Evolutionary conservation across 2,888 invertebrate species (phyloP).

Genomic region (Uloborus plumipes): DNA sequence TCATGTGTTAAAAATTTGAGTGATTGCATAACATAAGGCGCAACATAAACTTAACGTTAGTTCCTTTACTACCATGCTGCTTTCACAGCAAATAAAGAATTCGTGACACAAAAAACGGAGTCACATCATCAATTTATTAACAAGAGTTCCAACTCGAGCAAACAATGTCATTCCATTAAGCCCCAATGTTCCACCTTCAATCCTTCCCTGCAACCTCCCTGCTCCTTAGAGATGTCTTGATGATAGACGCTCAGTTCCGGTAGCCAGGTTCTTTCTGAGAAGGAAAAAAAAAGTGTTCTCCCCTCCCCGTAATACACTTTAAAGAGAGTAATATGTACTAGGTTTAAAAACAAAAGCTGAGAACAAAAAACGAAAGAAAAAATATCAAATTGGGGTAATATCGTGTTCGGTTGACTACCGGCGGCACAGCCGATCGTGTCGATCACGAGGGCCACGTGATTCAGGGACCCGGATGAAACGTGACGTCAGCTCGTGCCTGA

Average conservation of each 20-base stretch:
- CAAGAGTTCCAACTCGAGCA: too few species aligned
- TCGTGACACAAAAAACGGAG: too few species aligned
- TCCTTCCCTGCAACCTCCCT: too few species aligned
- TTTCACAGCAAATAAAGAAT: too few species aligned
- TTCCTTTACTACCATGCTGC: too few species aligned
- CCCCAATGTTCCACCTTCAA: too few species aligned
- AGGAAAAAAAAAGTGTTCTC: not conserved
- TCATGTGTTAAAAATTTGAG: too few species aligned
- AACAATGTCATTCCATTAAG: too few species aligned
- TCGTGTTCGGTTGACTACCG: conserved; percentile 56
- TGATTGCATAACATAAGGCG: too few species aligned
- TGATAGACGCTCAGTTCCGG: conserved; percentile 46
- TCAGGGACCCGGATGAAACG: conserved; percentile 58
- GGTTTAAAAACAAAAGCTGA: not conserved
- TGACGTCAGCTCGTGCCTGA: conserved; percentile 63
- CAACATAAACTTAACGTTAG: too few species aligned
- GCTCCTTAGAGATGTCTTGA: too few species aligned
- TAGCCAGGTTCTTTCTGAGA: conserved; percentile 39
- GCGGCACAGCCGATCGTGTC: conserved; percentile 25
- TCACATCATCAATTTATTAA: too few species aligned
- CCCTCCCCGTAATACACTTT: conserved; percentile 25
- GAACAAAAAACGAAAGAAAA: conserved; percentile 14
- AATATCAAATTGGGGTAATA: conserved; percentile 52
- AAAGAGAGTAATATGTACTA: not conserved
- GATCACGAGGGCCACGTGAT: conserved; percentile 46